These are phyloP conservation scores for Lamellibrachia satsuma DNA, from an alignment of 2,888 invertebrate species.

Conservation along the genomic window DNA sequence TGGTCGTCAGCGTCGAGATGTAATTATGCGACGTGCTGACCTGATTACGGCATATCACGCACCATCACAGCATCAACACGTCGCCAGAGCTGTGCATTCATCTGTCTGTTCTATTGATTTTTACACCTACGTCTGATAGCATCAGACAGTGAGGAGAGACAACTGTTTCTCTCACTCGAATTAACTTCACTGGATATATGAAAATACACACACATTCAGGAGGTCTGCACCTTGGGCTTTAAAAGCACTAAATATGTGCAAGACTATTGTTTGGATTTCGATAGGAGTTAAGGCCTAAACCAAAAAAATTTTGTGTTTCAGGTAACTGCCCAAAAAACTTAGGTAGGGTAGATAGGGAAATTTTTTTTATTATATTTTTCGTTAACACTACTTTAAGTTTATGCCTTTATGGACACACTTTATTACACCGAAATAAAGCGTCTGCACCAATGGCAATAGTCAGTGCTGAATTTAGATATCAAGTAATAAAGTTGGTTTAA, in stretches of 20 bases:
- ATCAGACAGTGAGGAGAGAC: not conserved
- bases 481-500: too few relatives aligned
- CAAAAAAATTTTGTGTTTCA: too few relatives aligned
- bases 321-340: too few relatives aligned
- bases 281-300: not conserved
- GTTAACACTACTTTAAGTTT: too few relatives aligned
- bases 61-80: not conserved
- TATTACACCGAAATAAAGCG: too few relatives aligned
- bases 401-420: too few relatives aligned
- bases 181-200: not conserved
- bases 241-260: not conserved
- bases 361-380: too few relatives aligned
- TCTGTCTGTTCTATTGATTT: not conserved
- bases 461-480: too few relatives aligned
- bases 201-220: not conserved
- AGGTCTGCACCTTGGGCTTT: not conserved
- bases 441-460: too few relatives aligned
- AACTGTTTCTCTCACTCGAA: not conserved
- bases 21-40: constrained; percentile 6
- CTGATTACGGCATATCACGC: constrained; percentile 17
- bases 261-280: not conserved
- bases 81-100: not conserved
- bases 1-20: constrained; percentile 12
- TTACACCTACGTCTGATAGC: not conserved
- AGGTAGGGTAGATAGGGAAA: too few relatives aligned